Evolutionary conservation across 1,140 invertebrate genomes (phyloP).

Genomic region (Helicoverpa zea): DNA sequence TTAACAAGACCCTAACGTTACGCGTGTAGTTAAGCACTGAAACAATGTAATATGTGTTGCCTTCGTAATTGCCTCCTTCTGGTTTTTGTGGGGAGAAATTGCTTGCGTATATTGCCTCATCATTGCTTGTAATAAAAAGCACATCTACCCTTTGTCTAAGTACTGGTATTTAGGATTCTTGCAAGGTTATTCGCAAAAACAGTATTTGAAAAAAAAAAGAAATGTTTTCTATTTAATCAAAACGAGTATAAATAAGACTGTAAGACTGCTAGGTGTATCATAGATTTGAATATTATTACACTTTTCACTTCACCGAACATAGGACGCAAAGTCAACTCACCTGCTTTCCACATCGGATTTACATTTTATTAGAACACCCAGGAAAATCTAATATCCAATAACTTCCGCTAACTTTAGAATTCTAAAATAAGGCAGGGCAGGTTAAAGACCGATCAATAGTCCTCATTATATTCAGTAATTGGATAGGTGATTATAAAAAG

Average conservation of each 20-base stretch:
- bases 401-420: background rate
- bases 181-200: too few species aligned
- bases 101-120: background rate
- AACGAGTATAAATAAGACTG: too few species aligned
- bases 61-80: slow-evolving; percentile 22
- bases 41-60: slow-evolving; percentile 9
- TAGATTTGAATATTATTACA: too few species aligned
- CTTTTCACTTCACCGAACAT: too few species aligned
- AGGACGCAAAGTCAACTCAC: too few species aligned
- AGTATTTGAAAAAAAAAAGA: too few species aligned
- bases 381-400: slow-evolving; percentile 1
- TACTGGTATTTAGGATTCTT: background rate
- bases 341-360: background rate
- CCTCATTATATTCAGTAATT: slow-evolving; percentile 41
- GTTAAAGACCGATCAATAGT: background rate
- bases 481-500: slow-evolving; percentile 45
- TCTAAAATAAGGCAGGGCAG: background rate
- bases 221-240: too few species aligned
- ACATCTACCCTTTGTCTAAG: background rate
- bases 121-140: background rate
- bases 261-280: too few species aligned
- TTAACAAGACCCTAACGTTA: slow-evolving; percentile 43
- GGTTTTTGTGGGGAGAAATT: background rate
- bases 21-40: slow-evolving; percentile 27
- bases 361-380: background rate